Evolutionary conservation across 2,797 vertebrate genomes (phyloP), one percentile per base, ranked within the genome.

Genomic region (Centropyge bicolor): DNA sequence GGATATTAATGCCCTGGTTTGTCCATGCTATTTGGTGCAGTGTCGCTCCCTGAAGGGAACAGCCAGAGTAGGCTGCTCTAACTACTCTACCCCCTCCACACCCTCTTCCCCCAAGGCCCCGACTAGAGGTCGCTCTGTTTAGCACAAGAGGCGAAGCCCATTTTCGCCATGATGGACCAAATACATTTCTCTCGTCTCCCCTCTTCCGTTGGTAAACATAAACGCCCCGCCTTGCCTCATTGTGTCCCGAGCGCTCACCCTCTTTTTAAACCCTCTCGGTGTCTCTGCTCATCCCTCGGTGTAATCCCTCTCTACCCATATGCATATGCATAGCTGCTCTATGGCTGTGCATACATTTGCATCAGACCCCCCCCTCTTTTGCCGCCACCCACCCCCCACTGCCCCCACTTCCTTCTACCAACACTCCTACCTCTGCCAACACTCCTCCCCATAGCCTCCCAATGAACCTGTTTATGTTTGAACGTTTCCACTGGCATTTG

Each of bases 1-100:
- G 88, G 93, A 95, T 95, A 95, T 96, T 95, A 96, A 95, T 95
- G 93, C 90, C 79, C 78, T 91, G 92, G 91, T 93, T 93, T 87
- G 91, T 89, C 90, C 91, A 84, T 81, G 92, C 89, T 92, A 90
- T 93, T 94, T 94, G 92, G 92, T 93, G 91, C 92, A 91, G 88
- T 93, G 89, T 92, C 81, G 92, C 91, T 95, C 92, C 93, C 94
- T 87, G 89, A 95, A 94, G 94, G 93, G 91, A 95, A 92, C 90
- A 83, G 88, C 82, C 87, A 90, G 92, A 92, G 86, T 84, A 85
- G 71, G 83, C 86, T 90, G 93, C 92, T 93, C 93, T 93, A 93
- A 92, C 92, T 92, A 89, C 90, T 83, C 88, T 82, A 80, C 90
- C 85, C 89, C 90, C 89, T 68, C 82, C 84, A 67, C 81, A 84